Base-by-base conservation (phyloP, 2,113 vertebrate genomes). In the Callocephalon fimbriatum region DNA sequence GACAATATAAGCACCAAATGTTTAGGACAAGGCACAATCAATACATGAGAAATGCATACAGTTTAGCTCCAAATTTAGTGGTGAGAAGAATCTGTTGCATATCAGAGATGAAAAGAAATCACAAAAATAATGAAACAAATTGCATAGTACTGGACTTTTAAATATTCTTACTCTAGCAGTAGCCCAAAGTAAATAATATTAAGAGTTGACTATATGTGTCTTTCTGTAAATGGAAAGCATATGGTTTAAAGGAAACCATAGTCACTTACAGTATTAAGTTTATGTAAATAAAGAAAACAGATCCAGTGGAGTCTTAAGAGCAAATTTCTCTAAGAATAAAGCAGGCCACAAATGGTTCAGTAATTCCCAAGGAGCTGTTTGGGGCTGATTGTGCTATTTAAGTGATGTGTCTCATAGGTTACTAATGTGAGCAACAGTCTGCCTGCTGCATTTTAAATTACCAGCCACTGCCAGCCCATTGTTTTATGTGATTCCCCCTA, bases 401-500 rank as follows among this genome's bases (percentile, higher is more conserved):
- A 95, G 72, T 0, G 0, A 22, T n/a, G 38, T n/a, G 61, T 74
- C 86, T 90, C 26, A 0, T 27, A 94, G 82, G 75, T 92, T 96
- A 91, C 92, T 93, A 92, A 90, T 93, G 92, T 1, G 1, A 96
- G 37, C 44, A 91, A 65, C 62, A 79, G 87, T 18, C 90, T 86
- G 88, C 50, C 75, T 93, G 72, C 67, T 91, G 68, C 82, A 93
- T 96, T 96, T 91, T 90, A 93, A 96, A 96, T 93, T 84, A 71
- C 35, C 68, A 97, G 40, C 79, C 83, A 53, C 61, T 86, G 79
- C 76, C 88, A 97, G 65, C 44, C 72, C 76, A 78, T 56, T 95
- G 75, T 86, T 95, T 95, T 88, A 93, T 72, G 47, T 31, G 31
- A 88, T 92, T 81, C 68, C 32, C 38, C 48, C 7, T 71, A 83